These are phyloP conservation scores for Campoletis raptor DNA, from an alignment of 2,888 invertebrate genomes.

Conservation along the genomic window DNA sequence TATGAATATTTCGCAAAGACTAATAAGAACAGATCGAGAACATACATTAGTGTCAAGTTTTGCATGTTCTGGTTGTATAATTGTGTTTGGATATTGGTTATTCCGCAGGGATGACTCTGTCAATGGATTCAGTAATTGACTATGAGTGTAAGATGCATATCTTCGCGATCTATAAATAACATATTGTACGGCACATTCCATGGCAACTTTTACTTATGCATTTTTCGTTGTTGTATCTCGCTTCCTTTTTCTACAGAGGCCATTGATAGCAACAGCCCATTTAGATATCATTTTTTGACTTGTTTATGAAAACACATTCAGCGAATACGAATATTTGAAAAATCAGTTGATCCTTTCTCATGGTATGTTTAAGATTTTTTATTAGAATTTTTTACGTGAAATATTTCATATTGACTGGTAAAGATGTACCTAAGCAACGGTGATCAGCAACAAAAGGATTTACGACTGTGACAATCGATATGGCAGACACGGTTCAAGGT, in stretches of 20 bases:
- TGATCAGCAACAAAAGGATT: not conserved
- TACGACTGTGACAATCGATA: not conserved
- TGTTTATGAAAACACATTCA: not conserved
- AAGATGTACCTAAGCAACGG: not conserved
- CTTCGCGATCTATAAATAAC: not conserved
- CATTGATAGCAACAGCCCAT: not conserved
- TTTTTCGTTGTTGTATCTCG: not conserved
- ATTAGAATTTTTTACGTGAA: not conserved
- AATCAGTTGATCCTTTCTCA: not conserved
- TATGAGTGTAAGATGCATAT: not conserved
- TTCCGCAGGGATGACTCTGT: not conserved
- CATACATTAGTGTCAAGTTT: not conserved
- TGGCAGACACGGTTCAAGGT: not conserved
- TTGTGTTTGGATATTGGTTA: not conserved
- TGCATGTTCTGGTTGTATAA: not conserved
- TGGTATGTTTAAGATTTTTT: not conserved
- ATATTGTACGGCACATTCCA: not conserved
- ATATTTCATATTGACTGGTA: not conserved
- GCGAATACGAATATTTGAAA: not conserved
- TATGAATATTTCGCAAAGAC: not conserved
- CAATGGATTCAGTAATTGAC: not conserved
- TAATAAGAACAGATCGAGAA: not conserved
- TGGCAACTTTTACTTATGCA: not conserved
- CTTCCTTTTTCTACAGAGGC: not conserved
- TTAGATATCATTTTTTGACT: not conserved